Conservation (phyloP, 2,888 invertebrate genomes). For the Pristionchus maxplancki region DNA sequence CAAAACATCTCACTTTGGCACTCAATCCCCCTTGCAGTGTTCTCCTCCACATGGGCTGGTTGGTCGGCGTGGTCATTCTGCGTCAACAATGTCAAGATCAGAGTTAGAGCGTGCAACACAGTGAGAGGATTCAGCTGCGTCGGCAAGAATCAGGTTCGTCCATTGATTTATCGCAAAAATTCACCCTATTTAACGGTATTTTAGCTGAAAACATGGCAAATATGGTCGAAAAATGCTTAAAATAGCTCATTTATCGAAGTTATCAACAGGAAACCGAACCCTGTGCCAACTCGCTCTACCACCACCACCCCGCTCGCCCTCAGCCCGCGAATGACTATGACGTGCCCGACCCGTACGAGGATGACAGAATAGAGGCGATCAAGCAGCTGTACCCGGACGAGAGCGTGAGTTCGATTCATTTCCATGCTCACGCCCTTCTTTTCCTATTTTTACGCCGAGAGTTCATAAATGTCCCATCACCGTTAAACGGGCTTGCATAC, state of each 20-base stretch:
- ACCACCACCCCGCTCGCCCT: not conserved
- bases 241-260: too few relatives aligned
- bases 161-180: too few relatives aligned
- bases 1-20: too few relatives aligned
- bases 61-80: constrained; percentile 78
- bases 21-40: constrained; percentile 71
- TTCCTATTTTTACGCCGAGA: too few relatives aligned
- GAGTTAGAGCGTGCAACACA: constrained; percentile 77
- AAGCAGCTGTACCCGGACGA: constrained; percentile 74
- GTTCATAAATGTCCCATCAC: too few relatives aligned
- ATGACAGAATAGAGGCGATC: constrained; percentile 74
- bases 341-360: constrained; percentile 75
- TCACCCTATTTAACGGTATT: too few relatives aligned
- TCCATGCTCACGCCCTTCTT: too few relatives aligned
- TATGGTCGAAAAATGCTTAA: too few relatives aligned
- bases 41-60: constrained; percentile 75
- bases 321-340: constrained; percentile 60
- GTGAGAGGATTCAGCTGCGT: constrained; percentile 75
- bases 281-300: constrained; percentile 53
- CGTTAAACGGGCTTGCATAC: too few relatives aligned
- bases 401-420: constrained; percentile 49
- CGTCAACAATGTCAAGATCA: constrained; percentile 69
- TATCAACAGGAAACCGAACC: constrained; percentile 59
- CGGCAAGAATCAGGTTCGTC: constrained; percentile 69
- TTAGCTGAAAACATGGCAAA: too few relatives aligned